Base-by-base conservation (phyloP, 2,888 invertebrate species). In the Mylabris sibirica region DNA sequence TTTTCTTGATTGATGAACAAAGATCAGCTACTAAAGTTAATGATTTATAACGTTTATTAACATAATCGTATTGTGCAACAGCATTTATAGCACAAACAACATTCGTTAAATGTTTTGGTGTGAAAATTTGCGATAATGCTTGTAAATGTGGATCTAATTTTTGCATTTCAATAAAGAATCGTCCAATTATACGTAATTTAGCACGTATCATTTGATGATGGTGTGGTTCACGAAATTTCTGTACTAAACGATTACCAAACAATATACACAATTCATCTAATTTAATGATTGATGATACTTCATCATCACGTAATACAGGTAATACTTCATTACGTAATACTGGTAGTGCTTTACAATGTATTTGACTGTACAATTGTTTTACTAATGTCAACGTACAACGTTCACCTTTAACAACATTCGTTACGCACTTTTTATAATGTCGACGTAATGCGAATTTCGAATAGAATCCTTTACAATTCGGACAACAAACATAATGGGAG, bases 181-280 rank as follows among this genome's bases (percentile, higher is more conserved):
- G 60, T 1, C 60, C 60, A 9, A 60, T 60, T 11, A 60, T 34
- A 2, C 60, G 30, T 20, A 60, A 38, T 60, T 38, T 60, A 30
- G 34, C 38, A 20, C 60, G 34, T 60, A 60, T 60, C 60, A 60
- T 60, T 12, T 60, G 35, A 34, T 60, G 60, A 34, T 60, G 60
- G 9, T 60, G 60, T 12, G 35, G 34, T 30, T 60, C 60, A 20
- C 60, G 34, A n/a, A 60, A 60, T 34, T 60, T 60, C 35, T 35
- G 35, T 12, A 38, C 60, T 22, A 60, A 35, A 11, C 60, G 30
- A 38, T 60, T 60, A 35, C 60, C 60, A n/a, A 35, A 60, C 20
- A 60, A 35, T 22, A 60, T 60, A 12, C 35, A 34, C 11, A 60
- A 38, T 60, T 60, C 60, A 8, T 60, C 60, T 20, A 35, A 60